A percentile compares a stretch with the other conserved stretches of the same genome.
These are phyloP conservation scores for Phallusia fumigata DNA, from an alignment of 23 tunicate genomes.

Conservation along the genomic window DNA sequence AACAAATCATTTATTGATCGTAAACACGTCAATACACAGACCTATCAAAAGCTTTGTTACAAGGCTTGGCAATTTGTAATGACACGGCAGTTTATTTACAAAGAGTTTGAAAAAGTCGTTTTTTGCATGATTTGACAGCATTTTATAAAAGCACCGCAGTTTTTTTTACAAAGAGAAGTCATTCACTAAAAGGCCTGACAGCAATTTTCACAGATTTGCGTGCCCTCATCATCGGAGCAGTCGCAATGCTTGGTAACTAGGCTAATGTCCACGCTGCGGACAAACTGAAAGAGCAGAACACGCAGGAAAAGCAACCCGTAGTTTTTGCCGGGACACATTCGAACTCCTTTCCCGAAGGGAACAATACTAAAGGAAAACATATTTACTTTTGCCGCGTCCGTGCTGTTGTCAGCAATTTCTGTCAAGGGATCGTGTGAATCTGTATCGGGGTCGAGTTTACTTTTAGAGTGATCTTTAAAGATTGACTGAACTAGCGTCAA, in stretches of 20 bases:
- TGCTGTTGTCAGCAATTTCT: background rate
- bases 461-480: no score
- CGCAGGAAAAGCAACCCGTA: slow-evolving; percentile 78
- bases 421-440: slow-evolving; percentile 23
- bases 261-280: slow-evolving; percentile 38
- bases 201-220: slow-evolving; percentile 56
- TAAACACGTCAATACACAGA: no score
- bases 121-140: no score
- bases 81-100: no score
- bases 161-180: no score
- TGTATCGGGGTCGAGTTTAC: slow-evolving; percentile 50
- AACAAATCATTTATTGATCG: no score
- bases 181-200: slow-evolving; percentile 4
- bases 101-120: no score
- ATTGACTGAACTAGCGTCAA: no score
- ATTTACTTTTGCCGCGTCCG: background rate
- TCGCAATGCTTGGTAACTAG: slow-evolving; percentile 21
- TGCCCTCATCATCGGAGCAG: slow-evolving; percentile 86
- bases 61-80: no score
- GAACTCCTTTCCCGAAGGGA: slow-evolving; percentile 88
- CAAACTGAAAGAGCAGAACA: slow-evolving; percentile 60
- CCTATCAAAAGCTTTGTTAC: no score
- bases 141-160: no score
- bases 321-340: slow-evolving; percentile 94
- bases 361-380: slow-evolving; percentile 54